Conservation (phyloP, 1,140 invertebrate species). For the Anoplolepis gracilipes region DNA sequence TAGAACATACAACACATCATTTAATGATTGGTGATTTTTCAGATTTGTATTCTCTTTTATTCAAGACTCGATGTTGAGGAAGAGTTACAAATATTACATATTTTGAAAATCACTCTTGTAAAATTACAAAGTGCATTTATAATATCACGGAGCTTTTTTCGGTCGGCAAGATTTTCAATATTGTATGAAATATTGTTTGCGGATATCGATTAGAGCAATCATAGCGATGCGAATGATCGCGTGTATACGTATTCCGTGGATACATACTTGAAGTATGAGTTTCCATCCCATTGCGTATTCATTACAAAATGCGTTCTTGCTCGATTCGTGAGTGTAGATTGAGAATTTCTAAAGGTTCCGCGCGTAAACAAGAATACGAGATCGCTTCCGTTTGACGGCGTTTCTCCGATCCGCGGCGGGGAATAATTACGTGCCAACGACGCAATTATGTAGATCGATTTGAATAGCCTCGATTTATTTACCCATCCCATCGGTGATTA, state of each 20-base stretch:
- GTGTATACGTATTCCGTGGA: not conserved
- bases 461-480: conserved; percentile 45
- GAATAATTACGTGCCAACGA: not conserved
- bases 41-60: not conserved
- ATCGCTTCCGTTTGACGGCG: not conserved
- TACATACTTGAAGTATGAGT: conserved; percentile 37
- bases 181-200: conserved; percentile 68
- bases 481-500: conserved; percentile 44
- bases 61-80: not conserved
- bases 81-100: not conserved
- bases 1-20: not conserved
- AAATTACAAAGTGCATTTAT: not conserved
- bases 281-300: no score
- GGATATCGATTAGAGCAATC: conserved; percentile 66
- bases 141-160: conserved; percentile 30
- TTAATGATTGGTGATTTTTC: not conserved
- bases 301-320: conserved; percentile 56
- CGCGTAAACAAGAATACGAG: not conserved
- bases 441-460: conserved; percentile 51
- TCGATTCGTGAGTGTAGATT: conserved; percentile 67
- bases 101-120: no score
- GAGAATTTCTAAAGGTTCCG: conserved; percentile 67
- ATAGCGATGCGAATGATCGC: conserved; percentile 35
- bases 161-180: conserved; percentile 61
- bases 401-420: not conserved